Evolutionary conservation across 2,113 vertebrate species (phyloP).

Genomic region (Cettia cetti): DNA sequence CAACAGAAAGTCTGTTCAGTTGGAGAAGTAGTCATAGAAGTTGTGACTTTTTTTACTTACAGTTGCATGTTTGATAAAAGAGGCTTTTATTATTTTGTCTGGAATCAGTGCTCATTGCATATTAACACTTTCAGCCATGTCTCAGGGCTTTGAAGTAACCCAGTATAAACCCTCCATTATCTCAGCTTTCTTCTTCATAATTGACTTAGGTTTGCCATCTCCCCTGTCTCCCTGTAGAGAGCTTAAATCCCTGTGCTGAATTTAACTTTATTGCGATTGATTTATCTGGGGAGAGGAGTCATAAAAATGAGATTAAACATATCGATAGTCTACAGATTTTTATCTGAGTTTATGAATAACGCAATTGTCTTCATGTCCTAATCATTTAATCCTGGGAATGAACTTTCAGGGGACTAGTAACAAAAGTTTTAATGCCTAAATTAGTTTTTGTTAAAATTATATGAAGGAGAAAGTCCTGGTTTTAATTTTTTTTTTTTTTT

Average conservation of each 20-base stretch:
- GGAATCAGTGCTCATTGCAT: neutral
- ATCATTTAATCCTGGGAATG: conserved; percentile 10
- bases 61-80: neutral
- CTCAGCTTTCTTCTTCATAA: neutral
- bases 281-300: neutral
- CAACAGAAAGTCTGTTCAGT: neutral
- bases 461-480: neutral
- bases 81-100: neutral
- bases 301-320: conserved; percentile 7
- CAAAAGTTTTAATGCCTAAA: neutral
- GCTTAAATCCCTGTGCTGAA: neutral
- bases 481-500: neutral
- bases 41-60: neutral
- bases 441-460: neutral
- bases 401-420: neutral
- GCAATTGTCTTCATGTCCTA: neutral
- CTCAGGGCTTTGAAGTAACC: neutral
- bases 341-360: neutral
- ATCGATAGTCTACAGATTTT: neutral
- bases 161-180: neutral
- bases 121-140: neutral
- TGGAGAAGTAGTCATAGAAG: neutral
- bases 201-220: neutral
- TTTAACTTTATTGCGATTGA: neutral
- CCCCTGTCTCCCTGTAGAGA: neutral